Base-by-base conservation (phyloP, 2,113 vertebrate species). In the Bubo blakistoni region DNA sequence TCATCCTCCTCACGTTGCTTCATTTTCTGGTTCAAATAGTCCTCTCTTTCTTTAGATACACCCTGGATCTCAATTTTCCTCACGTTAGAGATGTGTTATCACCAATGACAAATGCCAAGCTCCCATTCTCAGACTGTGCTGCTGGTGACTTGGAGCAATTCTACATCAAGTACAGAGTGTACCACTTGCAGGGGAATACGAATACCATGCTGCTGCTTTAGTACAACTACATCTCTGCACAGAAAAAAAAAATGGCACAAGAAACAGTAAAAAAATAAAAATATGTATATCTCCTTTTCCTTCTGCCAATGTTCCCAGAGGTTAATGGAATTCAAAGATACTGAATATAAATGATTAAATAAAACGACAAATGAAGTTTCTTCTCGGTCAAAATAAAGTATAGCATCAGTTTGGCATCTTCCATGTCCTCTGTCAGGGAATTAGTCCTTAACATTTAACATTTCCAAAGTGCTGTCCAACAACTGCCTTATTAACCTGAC, bases 11-110 rank as follows among this genome's bases (percentile, higher is more conserved):
- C 81, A 47, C 30, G 13, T 40, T 80, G 29, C 74, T 91, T 89
- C 70, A 66, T 59, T 59, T 92, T 61, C 92, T 94, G 71, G 49
- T 95, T 83, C 87, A 92, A 66, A 63, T 16, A 92, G 74, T 83
- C 58, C 62, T 59, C 49, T 79, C 62, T 57, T 72, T 77, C 82
- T 81, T 73, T 49, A 89, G 66, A 40, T 61, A 57, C 66, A 92
- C 77, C 66, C 61, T 54, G 58, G 73, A 69, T 82, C 57, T 81
- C 80, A 49, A 10, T 92, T 95, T 93, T 73, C 78, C 87, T 73
- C 87, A 47, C 0, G 0, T 86, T 67, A 95, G 44, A 69, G 73
- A 79, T 1, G 2, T 36, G 76, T 83, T 85, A 61, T 52, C 86
- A 40, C 30, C 3, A 61, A 71, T 2, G 5, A 91, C 66, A 92